Conservation (phyloP, 2,888 invertebrate species). For the Netelia inedita region DNA sequence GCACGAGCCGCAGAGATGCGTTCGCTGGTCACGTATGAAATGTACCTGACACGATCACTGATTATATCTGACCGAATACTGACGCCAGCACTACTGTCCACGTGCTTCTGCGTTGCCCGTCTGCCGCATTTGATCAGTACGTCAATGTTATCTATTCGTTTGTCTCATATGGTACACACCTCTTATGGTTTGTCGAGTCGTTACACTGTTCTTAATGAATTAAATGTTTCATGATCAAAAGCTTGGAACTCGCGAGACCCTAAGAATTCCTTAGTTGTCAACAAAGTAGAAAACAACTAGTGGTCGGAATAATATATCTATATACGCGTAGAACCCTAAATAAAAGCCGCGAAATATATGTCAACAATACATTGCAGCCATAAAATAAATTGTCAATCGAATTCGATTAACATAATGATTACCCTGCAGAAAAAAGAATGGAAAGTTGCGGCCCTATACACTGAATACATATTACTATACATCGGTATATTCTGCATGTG, state of each 20-base stretch:
- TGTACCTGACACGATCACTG: constrained; percentile 64
- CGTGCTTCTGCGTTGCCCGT: neutral
- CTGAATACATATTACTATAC: constrained; percentile 2
- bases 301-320: neutral
- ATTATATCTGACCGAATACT: constrained; percentile 54
- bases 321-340: neutral
- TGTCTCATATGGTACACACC: neutral
- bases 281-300: neutral
- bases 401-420: constrained; percentile 9
- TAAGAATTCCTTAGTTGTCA: too few relatives aligned
- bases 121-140: constrained; percentile 42
- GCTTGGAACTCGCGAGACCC: neutral
- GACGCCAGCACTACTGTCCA: constrained; percentile 27
- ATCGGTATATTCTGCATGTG: neutral
- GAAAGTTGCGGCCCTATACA: neutral
- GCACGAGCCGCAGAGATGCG: constrained; percentile 23
- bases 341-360: too few relatives aligned
- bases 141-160: constrained; percentile 23
- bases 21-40: constrained; percentile 54
- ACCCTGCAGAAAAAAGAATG: neutral
- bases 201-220: constrained; percentile 10
- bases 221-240: neutral
- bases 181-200: neutral
- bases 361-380: neutral
- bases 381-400: neutral